Evolutionary conservation across 2,888 invertebrate species (phyloP).

Genomic region (Cloeon dipterum): DNA sequence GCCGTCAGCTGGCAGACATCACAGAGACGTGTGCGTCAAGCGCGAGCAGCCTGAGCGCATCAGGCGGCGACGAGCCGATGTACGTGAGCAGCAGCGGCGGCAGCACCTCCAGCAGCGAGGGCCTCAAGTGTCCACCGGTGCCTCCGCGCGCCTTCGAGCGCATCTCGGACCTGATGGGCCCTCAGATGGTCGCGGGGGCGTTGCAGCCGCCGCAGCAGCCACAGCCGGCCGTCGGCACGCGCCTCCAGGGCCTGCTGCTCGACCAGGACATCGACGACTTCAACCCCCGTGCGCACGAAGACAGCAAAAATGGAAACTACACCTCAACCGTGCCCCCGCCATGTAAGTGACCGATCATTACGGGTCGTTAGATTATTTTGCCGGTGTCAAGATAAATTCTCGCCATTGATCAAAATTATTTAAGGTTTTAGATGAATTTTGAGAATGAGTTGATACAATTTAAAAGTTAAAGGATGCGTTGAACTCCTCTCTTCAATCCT

Average conservation of each 20-base stretch:
- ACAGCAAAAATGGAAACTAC: slow-evolving; percentile 9
- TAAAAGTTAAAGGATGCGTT: too few relatives aligned
- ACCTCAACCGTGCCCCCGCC: slow-evolving; percentile 6
- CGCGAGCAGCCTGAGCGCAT: not conserved
- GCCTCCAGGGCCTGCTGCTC: slow-evolving; percentile 49
- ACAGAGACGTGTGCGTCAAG: slow-evolving; percentile 1
- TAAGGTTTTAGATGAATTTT: too few relatives aligned
- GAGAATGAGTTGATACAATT: too few relatives aligned
- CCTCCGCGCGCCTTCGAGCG: slow-evolving; percentile 23
- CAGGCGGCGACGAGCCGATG: slow-evolving; percentile 2
- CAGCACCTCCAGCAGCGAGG: slow-evolving; percentile 6
- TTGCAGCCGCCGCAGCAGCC: too few relatives aligned
- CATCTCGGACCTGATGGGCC: too few relatives aligned
- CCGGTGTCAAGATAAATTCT: too few relatives aligned
- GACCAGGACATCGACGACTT: slow-evolving; percentile 71
- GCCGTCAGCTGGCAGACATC: slow-evolving; percentile 3
- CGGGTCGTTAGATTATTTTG: too few relatives aligned
- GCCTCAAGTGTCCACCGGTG: slow-evolving; percentile 16
- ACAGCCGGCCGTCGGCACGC: slow-evolving; percentile 50
- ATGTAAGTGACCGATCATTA: not conserved
- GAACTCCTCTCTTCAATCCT: too few relatives aligned
- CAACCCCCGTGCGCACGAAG: slow-evolving; percentile 69
- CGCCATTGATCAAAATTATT: too few relatives aligned
- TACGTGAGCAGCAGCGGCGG: slow-evolving; percentile 9
- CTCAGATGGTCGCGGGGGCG: too few relatives aligned